Conservation (phyloP, 2,113 vertebrate species). For the Telmatochromis bifrenatus region DNA sequence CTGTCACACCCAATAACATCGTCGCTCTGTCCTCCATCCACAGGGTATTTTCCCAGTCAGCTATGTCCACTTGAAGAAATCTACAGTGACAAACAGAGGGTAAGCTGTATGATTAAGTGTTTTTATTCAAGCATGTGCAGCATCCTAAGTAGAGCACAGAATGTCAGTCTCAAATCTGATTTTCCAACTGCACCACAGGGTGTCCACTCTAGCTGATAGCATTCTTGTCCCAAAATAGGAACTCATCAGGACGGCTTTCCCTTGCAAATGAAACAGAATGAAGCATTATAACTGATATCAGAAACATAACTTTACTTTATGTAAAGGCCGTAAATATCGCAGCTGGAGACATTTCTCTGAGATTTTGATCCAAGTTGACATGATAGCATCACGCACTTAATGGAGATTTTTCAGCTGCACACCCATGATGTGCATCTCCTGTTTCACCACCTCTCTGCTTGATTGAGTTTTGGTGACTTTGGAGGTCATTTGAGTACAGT, state of each 20-base stretch:
- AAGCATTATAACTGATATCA: neutral
- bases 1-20: constrained; percentile 21
- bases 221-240: neutral
- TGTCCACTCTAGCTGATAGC: neutral
- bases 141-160: neutral
- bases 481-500: neutral
- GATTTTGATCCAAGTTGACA: neutral
- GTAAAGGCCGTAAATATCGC: neutral
- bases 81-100: constrained; percentile 77
- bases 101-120: constrained; percentile 36
- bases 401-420: neutral
- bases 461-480: neutral
- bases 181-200: neutral
- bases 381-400: neutral
- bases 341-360: neutral
- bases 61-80: constrained; percentile 78
- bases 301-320: neutral
- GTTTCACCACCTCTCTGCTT: neutral
- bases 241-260: neutral
- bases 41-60: constrained; percentile 76
- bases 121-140: neutral
- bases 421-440: neutral
- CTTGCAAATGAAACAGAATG: neutral
- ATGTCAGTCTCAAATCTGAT: neutral
- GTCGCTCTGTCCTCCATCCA: constrained; percentile 17